Conservation (phyloP, 2,888 invertebrate genomes). For the Leptogaster cylindrica region DNA sequence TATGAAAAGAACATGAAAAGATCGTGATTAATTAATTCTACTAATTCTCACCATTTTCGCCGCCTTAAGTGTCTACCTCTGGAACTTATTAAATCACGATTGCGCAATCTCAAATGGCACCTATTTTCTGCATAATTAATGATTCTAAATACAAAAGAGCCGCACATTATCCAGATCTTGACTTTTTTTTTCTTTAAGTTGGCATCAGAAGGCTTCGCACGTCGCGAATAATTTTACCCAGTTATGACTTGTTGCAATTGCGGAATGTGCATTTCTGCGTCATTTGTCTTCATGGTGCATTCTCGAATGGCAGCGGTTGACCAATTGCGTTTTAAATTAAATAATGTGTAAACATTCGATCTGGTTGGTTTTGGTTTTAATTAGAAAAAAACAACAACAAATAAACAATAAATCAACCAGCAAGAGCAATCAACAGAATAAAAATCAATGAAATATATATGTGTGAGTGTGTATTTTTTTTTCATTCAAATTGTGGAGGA, state of each 20-base stretch:
- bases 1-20: no score
- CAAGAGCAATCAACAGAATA: no score
- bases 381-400: constrained; percentile 13
- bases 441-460: no score
- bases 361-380: background rate
- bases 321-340: background rate
- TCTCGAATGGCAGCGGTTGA: background rate
- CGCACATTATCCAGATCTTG: background rate
- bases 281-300: constrained; percentile 4
- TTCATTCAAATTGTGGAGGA: background rate
- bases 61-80: background rate
- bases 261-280: background rate
- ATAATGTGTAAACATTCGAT: background rate
- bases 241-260: constrained; percentile 6
- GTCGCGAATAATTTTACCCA: background rate
- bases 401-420: no score
- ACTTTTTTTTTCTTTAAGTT: background rate
- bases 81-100: constrained; percentile 14
- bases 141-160: constrained; percentile 5
- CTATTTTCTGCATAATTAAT: constrained; percentile 24
- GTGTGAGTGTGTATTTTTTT: no score
- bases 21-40: constrained; percentile 5
- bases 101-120: constrained; percentile 23
- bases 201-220: background rate
- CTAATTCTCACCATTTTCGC: constrained; percentile 11